Base-by-base conservation (phyloP, 2,113 vertebrate species). In the Aepyceros melampus region DNA sequence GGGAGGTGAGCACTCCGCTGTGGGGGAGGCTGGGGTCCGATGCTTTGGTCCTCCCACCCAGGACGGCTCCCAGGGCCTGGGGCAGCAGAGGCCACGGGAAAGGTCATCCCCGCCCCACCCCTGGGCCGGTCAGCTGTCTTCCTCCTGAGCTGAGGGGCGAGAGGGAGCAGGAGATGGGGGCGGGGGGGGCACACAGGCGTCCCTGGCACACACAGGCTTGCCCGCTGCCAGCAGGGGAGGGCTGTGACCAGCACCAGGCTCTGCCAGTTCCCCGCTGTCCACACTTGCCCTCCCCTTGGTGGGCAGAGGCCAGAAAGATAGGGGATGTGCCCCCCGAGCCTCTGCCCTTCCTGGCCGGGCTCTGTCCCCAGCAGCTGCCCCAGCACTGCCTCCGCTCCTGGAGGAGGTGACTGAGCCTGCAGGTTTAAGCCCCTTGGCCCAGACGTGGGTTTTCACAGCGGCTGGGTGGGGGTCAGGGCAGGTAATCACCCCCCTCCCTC, bases 401-500 rank as follows among this genome's bases (percentile, higher is more conserved):
- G 56, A n/a, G 45, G 49, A 29, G 40, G 33, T 2, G 3, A 27
- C 4, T 1, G 12, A 47, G 12, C 33, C 4, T 17, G 15, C 62
- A 23, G 40, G 1, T 7, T 1, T 7, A 2, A 23, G 81, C 3
- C 1, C 29, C 9, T n/a, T 7, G 7, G 19, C 29, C 16, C 5
- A 21, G 47, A 36, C 5, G 0, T 0, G 3, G 89, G 14, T 5
- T 10, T 51, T 43, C 53, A 8, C 33, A 1, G 31, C n/a, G 43
- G 40, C 19, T 1, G 1, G 43, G 7, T 1, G 6, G 74, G 53
- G 4, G 19, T 33, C 6, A 5, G 5, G 15, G 33, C 9, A 17
- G 2, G 9, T 3, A 7, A 2, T 17, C 47, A 3, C 5, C 5
- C 6, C 6, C 9, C 1, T 10, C 19, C 13, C 12, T 0, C 7